Evolutionary conservation across 2,113 vertebrate genomes (phyloP).

Genomic region (Albula goreensis): DNA sequence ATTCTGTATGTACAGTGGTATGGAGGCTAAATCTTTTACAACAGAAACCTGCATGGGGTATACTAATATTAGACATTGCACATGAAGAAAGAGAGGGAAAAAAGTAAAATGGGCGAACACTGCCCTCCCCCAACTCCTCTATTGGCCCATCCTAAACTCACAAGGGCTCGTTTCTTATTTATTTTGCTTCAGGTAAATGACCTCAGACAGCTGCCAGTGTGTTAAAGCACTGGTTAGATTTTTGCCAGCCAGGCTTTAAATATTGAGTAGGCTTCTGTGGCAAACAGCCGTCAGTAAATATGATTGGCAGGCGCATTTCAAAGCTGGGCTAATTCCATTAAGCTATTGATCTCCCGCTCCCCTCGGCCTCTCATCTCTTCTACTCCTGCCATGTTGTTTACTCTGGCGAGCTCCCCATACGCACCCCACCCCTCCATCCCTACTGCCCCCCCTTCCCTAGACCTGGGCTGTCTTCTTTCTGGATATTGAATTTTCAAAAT

Average conservation of each 20-base stretch:
- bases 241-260: constrained; percentile 55
- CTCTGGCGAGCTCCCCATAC: constrained; percentile 42
- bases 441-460: constrained; percentile 29
- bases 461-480: constrained; percentile 30
- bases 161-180: constrained; percentile 38
- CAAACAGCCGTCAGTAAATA: constrained; percentile 68
- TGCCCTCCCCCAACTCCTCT: not conserved
- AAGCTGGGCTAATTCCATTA: constrained; percentile 77
- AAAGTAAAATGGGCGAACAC: not conserved
- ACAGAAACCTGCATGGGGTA: not conserved
- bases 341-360: constrained; percentile 68
- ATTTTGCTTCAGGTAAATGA: constrained; percentile 42
- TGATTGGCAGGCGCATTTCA: constrained; percentile 76
- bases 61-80: not conserved
- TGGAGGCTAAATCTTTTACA: not conserved
- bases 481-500: constrained; percentile 54
- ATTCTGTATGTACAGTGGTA: not conserved
- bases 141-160: no score
- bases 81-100: not conserved
- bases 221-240: constrained; percentile 51
- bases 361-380: constrained; percentile 48
- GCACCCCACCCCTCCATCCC: constrained; percentile 28
- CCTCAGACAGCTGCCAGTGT: constrained; percentile 45
- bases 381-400: constrained; percentile 58
- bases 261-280: constrained; percentile 57